Evolutionary conservation across 2,113 vertebrate species (phyloP), one percentile per base, ranked within the genome.

Genomic region (Noctilio leporinus): DNA sequence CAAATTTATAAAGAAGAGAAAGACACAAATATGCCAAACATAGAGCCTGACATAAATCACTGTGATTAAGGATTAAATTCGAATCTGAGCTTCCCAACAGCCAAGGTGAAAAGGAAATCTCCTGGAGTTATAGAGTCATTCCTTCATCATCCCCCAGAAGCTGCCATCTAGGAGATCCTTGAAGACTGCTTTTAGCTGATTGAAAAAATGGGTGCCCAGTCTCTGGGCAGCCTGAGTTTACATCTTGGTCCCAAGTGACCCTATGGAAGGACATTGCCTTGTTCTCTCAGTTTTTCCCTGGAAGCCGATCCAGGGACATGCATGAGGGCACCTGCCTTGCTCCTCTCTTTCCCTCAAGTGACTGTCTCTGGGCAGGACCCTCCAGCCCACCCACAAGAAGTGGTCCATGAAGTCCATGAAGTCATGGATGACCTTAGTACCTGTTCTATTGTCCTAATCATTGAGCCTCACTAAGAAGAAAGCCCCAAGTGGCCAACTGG

Each of bases 401-500:
- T 53, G 33, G 73, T 35, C 35, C 78, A 10, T 9, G 0, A 11
- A 11, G 16, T 20, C 28, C 53, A 22, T 45, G 57, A 69, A 72
- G 45, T 83, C 90, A 51, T 35, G 33, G 55, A 76, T 94, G 84
- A 95, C 30, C 65, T 93, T 96, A 95, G 87, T 76, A 93, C 26
- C 94, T 87, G 51, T 65, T 53, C 64, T 43, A 17, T 72, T 92
- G 33, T 80, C 80, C 81, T 85, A 87, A 93, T 95, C 96, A 96
- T 95, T 90, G 95, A 73, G 49, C 24, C 55, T 93, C 85, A 35
- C 70, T 28, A 43, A 75, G 62, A 53, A 93, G 91, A 97, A 95
- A 97, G 76, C 94, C 51, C 67, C 35, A 55, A 90, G 59, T 64
- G 81, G 85, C 87, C 43, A 87, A 62, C 35, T 33, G 28, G 47